phyloP scores from a whole-genome alignment of 2,888 invertebrate species.

The Macropis europaea region DNA sequence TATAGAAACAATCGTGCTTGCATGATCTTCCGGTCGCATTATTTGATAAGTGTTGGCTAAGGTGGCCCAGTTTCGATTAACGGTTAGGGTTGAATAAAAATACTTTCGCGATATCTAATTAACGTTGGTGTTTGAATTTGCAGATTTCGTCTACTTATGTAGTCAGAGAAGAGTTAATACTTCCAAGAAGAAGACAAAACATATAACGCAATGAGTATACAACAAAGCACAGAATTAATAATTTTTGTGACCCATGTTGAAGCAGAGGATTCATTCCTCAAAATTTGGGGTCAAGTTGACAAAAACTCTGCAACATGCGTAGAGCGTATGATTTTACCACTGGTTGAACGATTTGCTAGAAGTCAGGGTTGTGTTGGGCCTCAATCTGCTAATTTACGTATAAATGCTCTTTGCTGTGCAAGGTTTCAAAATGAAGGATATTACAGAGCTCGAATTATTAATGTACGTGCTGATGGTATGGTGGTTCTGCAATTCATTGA shows the following conservation, averaged over 20 bases:
- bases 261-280: constrained; percentile 85
- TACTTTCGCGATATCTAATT: not conserved
- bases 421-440: constrained; percentile 85
- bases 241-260: constrained; percentile 86
- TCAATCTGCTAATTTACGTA: constrained; percentile 73
- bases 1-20: not conserved
- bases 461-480: constrained; percentile 80
- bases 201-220: constrained; percentile 34
- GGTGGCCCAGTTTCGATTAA: constrained; percentile 37
- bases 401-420: constrained; percentile 84
- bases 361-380: constrained; percentile 75
- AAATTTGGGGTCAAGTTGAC: constrained; percentile 87
- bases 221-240: constrained; percentile 30
- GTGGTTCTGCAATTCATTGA: constrained; percentile 86
- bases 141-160: constrained; percentile 17
- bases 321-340: constrained; percentile 79
- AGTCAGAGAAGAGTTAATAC: not conserved
- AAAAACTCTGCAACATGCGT: constrained; percentile 81
- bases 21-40: constrained; percentile 10
- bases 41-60: constrained; percentile 6
- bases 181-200: not conserved
- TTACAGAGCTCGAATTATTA: constrained; percentile 84
- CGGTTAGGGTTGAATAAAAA: constrained; percentile 25
- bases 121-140: constrained; percentile 26
- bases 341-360: constrained; percentile 80